Percentiles rank a stretch among this genome's conserved stretches.
phyloP scores from a whole-genome alignment of 2,888 invertebrate genomes.

The Galeruca laticollis region DNA sequence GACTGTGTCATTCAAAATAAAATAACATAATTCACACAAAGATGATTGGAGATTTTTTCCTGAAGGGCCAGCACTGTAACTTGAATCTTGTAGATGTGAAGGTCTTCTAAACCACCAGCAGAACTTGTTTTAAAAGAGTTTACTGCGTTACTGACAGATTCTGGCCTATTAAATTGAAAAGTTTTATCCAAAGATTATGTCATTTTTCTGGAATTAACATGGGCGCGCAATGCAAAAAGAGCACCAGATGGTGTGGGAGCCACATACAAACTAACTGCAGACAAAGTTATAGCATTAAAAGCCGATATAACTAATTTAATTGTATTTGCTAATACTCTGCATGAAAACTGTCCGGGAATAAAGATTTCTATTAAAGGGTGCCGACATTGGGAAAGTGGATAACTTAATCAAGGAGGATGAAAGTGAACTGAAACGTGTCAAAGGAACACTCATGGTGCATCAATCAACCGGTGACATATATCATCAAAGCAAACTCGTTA shows the following conservation, averaged over 20 bases:
- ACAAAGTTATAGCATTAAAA: too few species aligned
- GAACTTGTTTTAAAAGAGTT: too few species aligned
- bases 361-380: not conserved
- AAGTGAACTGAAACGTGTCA: not conserved
- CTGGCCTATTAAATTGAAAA: slow-evolving; percentile 52
- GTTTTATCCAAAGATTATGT: slow-evolving; percentile 46
- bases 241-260: too few species aligned
- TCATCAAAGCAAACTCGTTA: not conserved
- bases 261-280: too few species aligned
- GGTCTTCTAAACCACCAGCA: too few species aligned
- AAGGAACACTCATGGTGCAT: not conserved
- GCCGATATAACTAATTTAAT: too few species aligned
- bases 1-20: too few species aligned
- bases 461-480: not conserved
- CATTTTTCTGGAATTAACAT: slow-evolving; percentile 54
- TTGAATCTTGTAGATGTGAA: too few species aligned
- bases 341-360: not conserved
- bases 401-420: not conserved
- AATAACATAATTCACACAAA: too few species aligned
- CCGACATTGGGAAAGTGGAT: not conserved
- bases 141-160: too few species aligned
- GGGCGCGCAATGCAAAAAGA: slow-evolving; percentile 58
- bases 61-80: too few species aligned
- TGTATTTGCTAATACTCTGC: not conserved
- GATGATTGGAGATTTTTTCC: too few species aligned